Evolutionary conservation across 2,888 invertebrate genomes (phyloP), one percentile per base, ranked within the genome.

Genomic region (Morpho achilles): DNA sequence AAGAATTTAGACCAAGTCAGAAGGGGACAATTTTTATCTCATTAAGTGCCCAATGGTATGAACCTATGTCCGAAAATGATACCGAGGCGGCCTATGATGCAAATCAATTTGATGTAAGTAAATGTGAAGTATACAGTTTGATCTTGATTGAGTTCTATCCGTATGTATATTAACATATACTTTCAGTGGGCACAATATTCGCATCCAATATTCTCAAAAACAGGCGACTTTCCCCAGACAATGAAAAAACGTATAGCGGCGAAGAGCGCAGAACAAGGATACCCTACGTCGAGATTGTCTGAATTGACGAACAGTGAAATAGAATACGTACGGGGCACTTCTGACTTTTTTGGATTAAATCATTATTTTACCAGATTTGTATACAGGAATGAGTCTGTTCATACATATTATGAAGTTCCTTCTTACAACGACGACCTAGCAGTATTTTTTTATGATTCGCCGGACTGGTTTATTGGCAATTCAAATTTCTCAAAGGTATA

Each of bases 321-420:
- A 3, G 77, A 87, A 49, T 85, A 84, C 52, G 89, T 95, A 39
- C 84, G 79, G 7, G 93, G 88, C 41, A 68, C 75, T 0, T 90
- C 92, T 0, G 96, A 96, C 72, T 94, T 93, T 78, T 91, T 95
- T 62, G 95, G 94, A 10, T 75, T 95, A 7, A 95, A 95, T 69
- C 92, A 93, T 61, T 96, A 96, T 75, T 91, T 92, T 0, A 82
- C 92, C 7, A 73, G 73, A 60, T 69, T 91, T 53, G 82, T 80
- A 1, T 87, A 83, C 8, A 72, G 70, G 63, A 77, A 79, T 52
- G 71, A 69, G 43, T 71, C 75, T 41, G 66, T 62, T 0, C 7
- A 41, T 0, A 69, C 69, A 8, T 62, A 58, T 45, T 68, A 69
- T 23, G 59, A 55, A 5, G 10, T 54, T 5, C 78, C 79, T 0